phyloP scores from a whole-genome alignment of 2,888 invertebrate species.

The Dichetophora obliterata region DNA sequence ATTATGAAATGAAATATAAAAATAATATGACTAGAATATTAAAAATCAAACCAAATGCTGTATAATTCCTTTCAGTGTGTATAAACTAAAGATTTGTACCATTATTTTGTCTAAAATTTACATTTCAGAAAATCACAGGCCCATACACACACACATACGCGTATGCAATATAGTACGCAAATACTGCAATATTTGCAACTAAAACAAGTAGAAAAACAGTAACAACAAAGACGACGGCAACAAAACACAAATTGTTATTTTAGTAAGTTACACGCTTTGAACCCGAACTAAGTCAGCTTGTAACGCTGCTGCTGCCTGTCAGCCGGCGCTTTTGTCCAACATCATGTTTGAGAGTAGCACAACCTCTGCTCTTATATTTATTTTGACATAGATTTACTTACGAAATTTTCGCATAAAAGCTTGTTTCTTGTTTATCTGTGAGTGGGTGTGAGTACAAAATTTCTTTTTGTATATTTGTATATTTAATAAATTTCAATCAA shows the following conservation, averaged over 20 bases:
- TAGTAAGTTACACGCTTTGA: background rate
- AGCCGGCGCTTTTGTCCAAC: too few species aligned
- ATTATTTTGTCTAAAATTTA: constrained; percentile 21
- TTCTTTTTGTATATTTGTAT: too few species aligned
- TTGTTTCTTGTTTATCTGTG: background rate
- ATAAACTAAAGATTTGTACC: constrained; percentile 20
- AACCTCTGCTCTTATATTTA: constrained; percentile 12
- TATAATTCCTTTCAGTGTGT: background rate
- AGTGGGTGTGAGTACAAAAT: too few species aligned
- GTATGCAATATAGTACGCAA: background rate
- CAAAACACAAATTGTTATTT: constrained; percentile 9
- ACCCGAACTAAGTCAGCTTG: too few species aligned
- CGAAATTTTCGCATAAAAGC: constrained; percentile 1
- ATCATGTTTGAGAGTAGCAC: too few species aligned
- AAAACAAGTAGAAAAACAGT: background rate
- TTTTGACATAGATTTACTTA: constrained; percentile 31
- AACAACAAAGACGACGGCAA: background rate
- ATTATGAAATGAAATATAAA: too few species aligned
- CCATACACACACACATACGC: background rate
- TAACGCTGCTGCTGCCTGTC: too few species aligned
- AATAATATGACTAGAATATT: too few species aligned
- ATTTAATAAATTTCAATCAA: too few species aligned
- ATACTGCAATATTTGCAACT: constrained; percentile 4
- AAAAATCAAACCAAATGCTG: too few species aligned
- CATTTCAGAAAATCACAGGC: constrained; percentile 3